Evolutionary conservation across 1,140 invertebrate genomes (phyloP), one percentile per base, ranked within the genome.

Genomic region (Caenorhabditis brenneri): DNA sequence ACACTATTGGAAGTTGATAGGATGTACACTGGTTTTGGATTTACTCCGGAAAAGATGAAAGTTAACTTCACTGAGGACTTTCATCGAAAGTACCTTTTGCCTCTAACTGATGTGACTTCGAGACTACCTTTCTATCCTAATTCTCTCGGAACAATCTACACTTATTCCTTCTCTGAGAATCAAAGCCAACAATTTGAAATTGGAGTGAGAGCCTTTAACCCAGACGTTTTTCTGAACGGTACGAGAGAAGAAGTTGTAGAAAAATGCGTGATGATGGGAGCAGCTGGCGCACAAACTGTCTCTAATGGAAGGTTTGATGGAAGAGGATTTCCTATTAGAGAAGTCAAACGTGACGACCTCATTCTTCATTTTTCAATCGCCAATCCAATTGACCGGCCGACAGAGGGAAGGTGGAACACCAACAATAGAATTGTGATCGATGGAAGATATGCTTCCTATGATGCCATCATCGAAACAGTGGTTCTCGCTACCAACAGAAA

Each of bases 51-150:
- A n/a, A 65, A 36, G 36, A 33, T 65, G 15, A n/a, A 19, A 24
- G n/a, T 65, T 1, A 65, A 36, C 36, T 65, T 65, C 58, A 36
- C 58, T 16, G 58, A 65, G 36, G 58, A 65, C 36, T 65, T 65
- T 19, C 29, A 65, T 65, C 10, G 31, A 33, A 33, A n/a, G 3
- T 19, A 65, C n/a, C 2, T 6, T 29, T n/a, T n/a, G 3, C 29
- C 3, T 0, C 15, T 65, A 7, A 65, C 19, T 65, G 58, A 29
- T 0, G 2, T 65, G 3, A 27, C 15, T 5, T 33, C 58, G 2
- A 36, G 36, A 16, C 29, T 65, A 16, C 29, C 15, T 9, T 33
- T 31, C 3, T 65, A 65, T 65, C 15, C 58, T 2, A 33, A 65
- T 65, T 36, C 58, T 6, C 31, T 33, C 24, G 58, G 58, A 33